Conservation (phyloP, 1,140 invertebrate genomes). For the Conus ventricosus region DNA sequence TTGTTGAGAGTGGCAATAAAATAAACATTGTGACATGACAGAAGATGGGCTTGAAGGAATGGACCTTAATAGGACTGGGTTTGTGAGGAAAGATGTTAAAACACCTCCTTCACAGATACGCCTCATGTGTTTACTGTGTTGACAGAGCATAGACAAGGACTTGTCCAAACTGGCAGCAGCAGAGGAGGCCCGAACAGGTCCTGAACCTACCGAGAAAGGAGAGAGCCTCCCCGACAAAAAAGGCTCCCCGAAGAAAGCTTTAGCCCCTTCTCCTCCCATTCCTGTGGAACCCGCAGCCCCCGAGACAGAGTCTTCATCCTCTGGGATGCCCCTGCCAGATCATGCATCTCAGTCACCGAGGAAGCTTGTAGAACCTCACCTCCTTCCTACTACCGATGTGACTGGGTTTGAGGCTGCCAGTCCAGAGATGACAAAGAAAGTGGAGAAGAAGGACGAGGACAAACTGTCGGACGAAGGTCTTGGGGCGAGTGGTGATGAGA, state of each 20-base stretch:
- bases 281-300: conserved; percentile 15
- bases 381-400: background rate
- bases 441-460: conserved; percentile 45
- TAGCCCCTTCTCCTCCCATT: conserved; percentile 46
- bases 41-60: no score
- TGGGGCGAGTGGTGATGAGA: conserved; percentile 60
- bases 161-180: conserved; percentile 32
- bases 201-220: conserved; percentile 29
- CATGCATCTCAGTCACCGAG: background rate
- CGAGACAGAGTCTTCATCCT: background rate
- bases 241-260: conserved; percentile 50
- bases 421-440: background rate
- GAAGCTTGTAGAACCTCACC: conserved; percentile 27
- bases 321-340: background rate
- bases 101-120: no score
- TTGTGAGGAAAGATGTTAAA: no score
- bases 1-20: no score
- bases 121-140: no score
- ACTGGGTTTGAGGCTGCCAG: conserved; percentile 3
- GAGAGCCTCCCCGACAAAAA: conserved; percentile 31
- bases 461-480: conserved; percentile 63
- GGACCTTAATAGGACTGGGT: no score
- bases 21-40: no score
- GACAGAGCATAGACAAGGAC: conserved; percentile 39
- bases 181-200: conserved; percentile 1